These are phyloP conservation scores for Phoxinus phoxinus DNA, from an alignment of 2,113 vertebrate genomes.

Conservation along the genomic window DNA sequence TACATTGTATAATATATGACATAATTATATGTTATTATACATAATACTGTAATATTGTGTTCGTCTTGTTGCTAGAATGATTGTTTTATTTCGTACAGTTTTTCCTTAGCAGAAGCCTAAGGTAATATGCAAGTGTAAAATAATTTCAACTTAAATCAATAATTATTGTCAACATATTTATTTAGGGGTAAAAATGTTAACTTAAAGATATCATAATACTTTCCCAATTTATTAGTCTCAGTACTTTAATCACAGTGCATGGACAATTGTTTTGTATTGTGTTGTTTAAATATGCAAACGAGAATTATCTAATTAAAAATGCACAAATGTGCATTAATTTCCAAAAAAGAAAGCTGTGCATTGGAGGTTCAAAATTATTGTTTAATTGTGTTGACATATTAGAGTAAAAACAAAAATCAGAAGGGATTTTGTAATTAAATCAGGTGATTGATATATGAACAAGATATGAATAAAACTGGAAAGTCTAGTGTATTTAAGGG, in stretches of 20 bases:
- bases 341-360: not conserved
- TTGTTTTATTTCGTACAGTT: not conserved
- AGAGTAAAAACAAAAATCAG: no score
- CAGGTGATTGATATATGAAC: not conserved
- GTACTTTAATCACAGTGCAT: not conserved
- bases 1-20: no score
- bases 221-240: not conserved
- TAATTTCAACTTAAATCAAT: not conserved
- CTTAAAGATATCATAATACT: not conserved
- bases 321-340: not conserved
- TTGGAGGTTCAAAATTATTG: not conserved
- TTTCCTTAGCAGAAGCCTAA: not conserved
- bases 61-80: not conserved
- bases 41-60: not conserved
- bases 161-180: not conserved
- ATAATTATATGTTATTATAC: not conserved
- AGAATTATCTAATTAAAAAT: not conserved
- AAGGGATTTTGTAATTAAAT: not conserved
- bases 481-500: not conserved
- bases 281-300: not conserved
- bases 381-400: slow-evolving; percentile 4
- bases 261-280: not conserved
- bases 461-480: not conserved
- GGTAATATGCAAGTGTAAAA: not conserved
- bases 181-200: not conserved